These are phyloP conservation scores for Halictus quadricinctus DNA, from an alignment of 2,888 invertebrate genomes.

Conservation along the genomic window DNA sequence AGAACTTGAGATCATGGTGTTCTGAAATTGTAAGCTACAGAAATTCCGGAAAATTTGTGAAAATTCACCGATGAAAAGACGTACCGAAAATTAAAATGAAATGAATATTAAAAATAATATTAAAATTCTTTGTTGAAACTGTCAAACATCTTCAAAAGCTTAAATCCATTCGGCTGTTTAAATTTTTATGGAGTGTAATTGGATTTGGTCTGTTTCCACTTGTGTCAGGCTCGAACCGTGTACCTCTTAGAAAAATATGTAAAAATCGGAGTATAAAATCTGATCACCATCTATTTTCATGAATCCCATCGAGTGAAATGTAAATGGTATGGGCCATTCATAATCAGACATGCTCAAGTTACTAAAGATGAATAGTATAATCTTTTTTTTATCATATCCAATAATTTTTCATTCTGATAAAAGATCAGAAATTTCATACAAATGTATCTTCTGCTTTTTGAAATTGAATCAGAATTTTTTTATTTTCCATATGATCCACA, in stretches of 20 bases:
- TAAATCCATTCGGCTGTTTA: background rate
- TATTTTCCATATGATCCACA: no score
- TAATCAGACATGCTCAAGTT: no score
- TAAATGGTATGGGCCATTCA: no score
- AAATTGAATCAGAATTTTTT: no score
- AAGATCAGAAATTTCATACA: no score
- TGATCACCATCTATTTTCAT: no score
- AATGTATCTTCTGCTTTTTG: no score
- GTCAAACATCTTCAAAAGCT: no score
- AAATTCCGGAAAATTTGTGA: background rate
- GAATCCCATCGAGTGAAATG: no score
- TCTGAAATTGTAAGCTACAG: background rate
- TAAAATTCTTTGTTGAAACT: background rate
- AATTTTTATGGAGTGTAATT: background rate
- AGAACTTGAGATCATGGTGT: constrained; percentile 7
- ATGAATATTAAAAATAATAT: background rate
- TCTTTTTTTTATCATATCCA: no score
- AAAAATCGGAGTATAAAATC: background rate
- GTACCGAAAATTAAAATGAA: background rate
- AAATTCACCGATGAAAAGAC: background rate
- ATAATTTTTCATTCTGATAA: no score
- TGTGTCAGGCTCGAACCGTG: background rate
- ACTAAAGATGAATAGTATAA: no score
- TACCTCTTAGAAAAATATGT: background rate
- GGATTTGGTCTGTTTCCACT: background rate